phyloP scores from a whole-genome alignment of 1,140 invertebrate species.

The Drosophila arawakana region DNA sequence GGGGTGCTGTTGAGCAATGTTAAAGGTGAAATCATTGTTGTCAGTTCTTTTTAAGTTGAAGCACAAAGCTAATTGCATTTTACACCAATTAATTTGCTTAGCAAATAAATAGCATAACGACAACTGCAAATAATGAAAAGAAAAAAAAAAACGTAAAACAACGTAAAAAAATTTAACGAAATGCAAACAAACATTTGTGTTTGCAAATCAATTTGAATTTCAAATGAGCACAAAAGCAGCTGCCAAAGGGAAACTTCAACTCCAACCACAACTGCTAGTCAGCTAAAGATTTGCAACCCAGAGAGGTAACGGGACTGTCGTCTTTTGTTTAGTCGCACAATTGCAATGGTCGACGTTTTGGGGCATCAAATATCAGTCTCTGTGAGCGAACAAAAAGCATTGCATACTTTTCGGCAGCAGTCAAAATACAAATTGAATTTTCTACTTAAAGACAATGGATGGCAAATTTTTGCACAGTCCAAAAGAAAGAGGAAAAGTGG shows the following conservation, averaged over 20 bases:
- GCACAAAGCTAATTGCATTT: conserved; percentile 62
- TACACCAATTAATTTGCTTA: conserved; percentile 70
- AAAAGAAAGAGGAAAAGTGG: background rate
- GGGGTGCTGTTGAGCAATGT: background rate
- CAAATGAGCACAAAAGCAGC: conserved; percentile 51
- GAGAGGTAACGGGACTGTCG: background rate
- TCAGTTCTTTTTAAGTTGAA: conserved; percentile 4
- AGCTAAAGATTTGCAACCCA: conserved; percentile 43
- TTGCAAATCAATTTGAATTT: conserved; percentile 71
- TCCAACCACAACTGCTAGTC: conserved; percentile 18
- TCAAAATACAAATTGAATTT: conserved; percentile 70
- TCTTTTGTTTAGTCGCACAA: conserved; percentile 42
- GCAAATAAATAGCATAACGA: conserved; percentile 40
- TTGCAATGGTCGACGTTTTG: conserved; percentile 47
- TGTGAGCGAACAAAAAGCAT: conserved; percentile 45
- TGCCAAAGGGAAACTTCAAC: background rate
- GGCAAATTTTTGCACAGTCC: conserved; percentile 51
- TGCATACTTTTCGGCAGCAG: conserved; percentile 42
- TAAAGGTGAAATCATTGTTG: background rate
- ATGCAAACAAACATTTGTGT: conserved; percentile 57
- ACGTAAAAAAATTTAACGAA: conserved; percentile 47
- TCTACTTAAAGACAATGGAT: conserved; percentile 74
- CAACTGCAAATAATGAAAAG: background rate
- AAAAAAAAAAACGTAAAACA: background rate
- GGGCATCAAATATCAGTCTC: conserved; percentile 61